Conservation (phyloP, 35 echinoderm and acorn worm genomes). For the Heliocidaris tuberculata region DNA sequence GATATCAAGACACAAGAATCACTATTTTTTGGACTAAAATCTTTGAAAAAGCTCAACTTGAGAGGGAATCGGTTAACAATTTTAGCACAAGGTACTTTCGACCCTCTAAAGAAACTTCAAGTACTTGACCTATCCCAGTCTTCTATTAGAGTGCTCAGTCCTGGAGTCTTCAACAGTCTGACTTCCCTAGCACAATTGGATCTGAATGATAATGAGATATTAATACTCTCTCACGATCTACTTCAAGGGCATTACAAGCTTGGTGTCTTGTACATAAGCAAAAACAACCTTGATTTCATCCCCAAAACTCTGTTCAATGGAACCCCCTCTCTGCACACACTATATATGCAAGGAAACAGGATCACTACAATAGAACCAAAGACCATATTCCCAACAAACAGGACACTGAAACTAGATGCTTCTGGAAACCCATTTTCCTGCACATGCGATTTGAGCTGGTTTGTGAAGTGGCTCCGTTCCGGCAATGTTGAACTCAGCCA, state of each 20-base stretch:
- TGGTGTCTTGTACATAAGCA: too few relatives aligned
- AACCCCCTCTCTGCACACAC: neutral
- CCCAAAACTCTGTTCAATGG: neutral
- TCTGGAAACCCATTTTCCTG: constrained; percentile 7
- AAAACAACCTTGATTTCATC: too few relatives aligned
- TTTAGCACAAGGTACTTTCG: neutral
- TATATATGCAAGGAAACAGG: neutral
- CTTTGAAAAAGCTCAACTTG: neutral
- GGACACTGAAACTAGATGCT: neutral
- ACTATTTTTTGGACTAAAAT: neutral
- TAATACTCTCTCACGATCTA: neutral
- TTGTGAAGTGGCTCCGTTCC: neutral
- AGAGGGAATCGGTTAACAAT: neutral
- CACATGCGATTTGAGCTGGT: neutral
- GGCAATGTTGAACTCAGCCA: neutral
- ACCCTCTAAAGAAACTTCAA: neutral
- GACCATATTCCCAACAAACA: neutral
- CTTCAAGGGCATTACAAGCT: neutral
- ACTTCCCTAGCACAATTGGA: neutral
- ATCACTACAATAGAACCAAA: constrained; percentile 3
- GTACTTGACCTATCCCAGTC: neutral
- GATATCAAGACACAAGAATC: neutral
- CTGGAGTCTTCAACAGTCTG: neutral
- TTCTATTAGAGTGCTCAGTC: neutral
- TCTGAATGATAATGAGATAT: neutral